Percentiles rank a stretch among this genome's conserved stretches.
Evolutionary conservation across 2,113 vertebrate species (phyloP).

Genomic region (Amia ocellicauda): DNA sequence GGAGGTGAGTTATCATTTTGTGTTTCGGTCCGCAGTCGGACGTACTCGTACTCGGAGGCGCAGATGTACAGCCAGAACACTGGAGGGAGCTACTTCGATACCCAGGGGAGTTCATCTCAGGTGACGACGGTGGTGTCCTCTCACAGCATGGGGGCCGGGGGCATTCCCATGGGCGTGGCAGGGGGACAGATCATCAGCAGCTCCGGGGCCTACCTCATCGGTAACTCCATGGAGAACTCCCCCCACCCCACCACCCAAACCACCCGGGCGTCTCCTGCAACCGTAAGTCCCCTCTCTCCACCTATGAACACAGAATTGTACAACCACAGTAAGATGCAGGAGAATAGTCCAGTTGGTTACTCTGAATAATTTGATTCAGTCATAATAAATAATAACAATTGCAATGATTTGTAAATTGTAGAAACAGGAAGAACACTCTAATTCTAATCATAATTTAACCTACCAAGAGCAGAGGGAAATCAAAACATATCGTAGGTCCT

Average conservation of each 20-base stretch:
- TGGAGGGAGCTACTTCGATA: constrained; percentile 86
- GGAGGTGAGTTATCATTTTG: too few species aligned
- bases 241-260: constrained; percentile 85
- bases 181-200: constrained; percentile 78
- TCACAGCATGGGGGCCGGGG: constrained; percentile 83
- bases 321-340: too few species aligned
- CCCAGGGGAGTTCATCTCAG: constrained; percentile 80
- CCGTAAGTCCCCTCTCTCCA: constrained; percentile 53
- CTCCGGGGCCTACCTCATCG: constrained; percentile 68
- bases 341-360: too few species aligned
- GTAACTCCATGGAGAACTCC: constrained; percentile 62
- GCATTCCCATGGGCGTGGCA: constrained; percentile 78
- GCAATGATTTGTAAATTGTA: too few species aligned
- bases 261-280: constrained; percentile 75
- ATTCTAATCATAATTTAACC: too few species aligned
- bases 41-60: constrained; percentile 88
- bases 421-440: too few species aligned
- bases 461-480: too few species aligned
- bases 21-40: constrained; percentile 66
- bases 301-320: too few species aligned
- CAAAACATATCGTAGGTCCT: too few species aligned
- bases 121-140: constrained; percentile 87
- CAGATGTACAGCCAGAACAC: constrained; percentile 91
- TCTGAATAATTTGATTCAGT: too few species aligned
- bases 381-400: too few species aligned